These are phyloP conservation scores for Patella depressa DNA, from an alignment of 2,888 invertebrate genomes.

Conservation along the genomic window DNA sequence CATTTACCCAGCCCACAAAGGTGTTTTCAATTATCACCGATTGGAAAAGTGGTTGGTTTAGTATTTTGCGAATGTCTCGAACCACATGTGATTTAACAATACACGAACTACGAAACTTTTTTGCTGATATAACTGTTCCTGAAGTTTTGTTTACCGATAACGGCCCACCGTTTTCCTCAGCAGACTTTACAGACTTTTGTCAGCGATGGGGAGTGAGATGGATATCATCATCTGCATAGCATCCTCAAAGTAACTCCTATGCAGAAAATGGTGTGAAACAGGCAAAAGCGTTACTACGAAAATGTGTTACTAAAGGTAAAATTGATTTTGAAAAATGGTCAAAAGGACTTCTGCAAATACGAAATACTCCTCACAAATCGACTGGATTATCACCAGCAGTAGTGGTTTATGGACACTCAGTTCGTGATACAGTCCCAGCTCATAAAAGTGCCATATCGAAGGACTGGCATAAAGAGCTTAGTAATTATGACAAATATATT, in stretches of 20 bases:
- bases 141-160: not conserved
- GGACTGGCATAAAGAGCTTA: slow-evolving; percentile 1
- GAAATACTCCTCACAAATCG: not conserved
- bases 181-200: not conserved
- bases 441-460: not conserved
- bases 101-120: not conserved
- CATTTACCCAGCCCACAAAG: not conserved
- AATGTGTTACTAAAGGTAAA: not conserved
- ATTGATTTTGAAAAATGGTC: not conserved
- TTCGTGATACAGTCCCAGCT: not conserved
- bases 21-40: not conserved
- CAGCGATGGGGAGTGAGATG: slow-evolving; percentile 3
- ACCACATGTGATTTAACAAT: not conserved
- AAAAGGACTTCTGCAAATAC: not conserved
- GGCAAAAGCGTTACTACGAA: not conserved
- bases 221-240: not conserved
- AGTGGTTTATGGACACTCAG: not conserved
- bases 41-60: slow-evolving; percentile 6
- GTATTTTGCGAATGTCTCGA: not conserved
- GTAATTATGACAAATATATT: not conserved
- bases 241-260: not conserved
- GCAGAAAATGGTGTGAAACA: slow-evolving; percentile 5
- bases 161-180: not conserved
- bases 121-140: slow-evolving; percentile 1
- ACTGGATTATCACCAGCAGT: not conserved